Conservation (phyloP, 2,113 vertebrate genomes). For the Osmerus mordax region DNA sequence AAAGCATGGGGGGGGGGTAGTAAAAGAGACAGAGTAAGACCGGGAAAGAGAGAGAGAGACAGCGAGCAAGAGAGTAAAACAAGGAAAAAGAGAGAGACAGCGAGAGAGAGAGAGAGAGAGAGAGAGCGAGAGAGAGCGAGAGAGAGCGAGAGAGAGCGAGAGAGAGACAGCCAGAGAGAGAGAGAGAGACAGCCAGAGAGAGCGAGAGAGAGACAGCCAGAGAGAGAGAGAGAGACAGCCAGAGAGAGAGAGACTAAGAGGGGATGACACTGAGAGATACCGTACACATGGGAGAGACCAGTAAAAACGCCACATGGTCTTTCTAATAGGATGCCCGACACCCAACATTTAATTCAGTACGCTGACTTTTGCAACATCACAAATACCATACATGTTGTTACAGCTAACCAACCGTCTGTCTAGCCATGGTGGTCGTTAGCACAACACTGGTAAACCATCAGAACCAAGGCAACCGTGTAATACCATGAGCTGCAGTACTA, state of each 20-base stretch:
- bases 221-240: background rate
- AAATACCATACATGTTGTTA: too few relatives aligned
- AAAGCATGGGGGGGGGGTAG: slow-evolving; percentile 27
- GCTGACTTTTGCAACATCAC: too few relatives aligned
- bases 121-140: background rate
- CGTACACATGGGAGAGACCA: background rate
- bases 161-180: slow-evolving; percentile 11
- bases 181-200: too few relatives aligned
- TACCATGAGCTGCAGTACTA: too few relatives aligned
- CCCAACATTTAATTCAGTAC: too few relatives aligned
- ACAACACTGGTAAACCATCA: too few relatives aligned
- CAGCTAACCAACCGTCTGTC: too few relatives aligned
- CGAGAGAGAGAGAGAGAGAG: slow-evolving; percentile 13
- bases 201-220: background rate
- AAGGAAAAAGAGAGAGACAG: background rate
- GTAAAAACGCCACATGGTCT: too few relatives aligned
- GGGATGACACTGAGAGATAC: background rate
- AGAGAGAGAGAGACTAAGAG: background rate
- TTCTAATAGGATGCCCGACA: too few relatives aligned
- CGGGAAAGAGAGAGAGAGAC: background rate
- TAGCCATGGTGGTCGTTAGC: too few relatives aligned
- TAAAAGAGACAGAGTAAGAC: slow-evolving; percentile 11
- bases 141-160: background rate
- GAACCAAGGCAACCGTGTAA: too few relatives aligned
- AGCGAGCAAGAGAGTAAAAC: background rate